These are phyloP conservation scores for Lasius platythorax DNA, from an alignment of 2,888 invertebrate species.

Conservation along the genomic window DNA sequence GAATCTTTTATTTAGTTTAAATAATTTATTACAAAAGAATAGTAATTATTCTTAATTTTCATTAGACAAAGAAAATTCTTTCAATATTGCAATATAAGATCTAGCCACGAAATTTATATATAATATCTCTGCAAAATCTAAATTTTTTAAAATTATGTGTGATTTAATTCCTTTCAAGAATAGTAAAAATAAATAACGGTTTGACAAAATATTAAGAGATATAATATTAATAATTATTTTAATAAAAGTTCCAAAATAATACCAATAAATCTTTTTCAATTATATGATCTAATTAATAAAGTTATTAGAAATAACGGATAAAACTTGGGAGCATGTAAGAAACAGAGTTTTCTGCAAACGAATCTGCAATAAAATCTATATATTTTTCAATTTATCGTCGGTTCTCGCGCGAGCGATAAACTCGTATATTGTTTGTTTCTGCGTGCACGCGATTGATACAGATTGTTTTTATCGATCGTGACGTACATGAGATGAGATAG, in stretches of 20 bases:
- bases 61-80: background rate
- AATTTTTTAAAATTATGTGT: background rate
- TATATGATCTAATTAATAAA: background rate
- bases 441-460: background rate
- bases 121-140: background rate
- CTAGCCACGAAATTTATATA: background rate
- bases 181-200: background rate
- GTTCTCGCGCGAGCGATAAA: constrained; percentile 21
- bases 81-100: background rate
- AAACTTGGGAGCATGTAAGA: background rate
- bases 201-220: background rate
- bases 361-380: background rate
- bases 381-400: background rate
- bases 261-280: background rate
- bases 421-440: constrained; percentile 2
- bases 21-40: background rate
- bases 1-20: background rate
- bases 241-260: background rate
- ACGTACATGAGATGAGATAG: background rate
- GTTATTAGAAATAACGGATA: background rate
- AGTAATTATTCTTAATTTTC: background rate
- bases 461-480: constrained; percentile 33
- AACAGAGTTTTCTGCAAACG: background rate
- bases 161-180: background rate
- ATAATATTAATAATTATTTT: background rate